phyloP scores from a whole-genome alignment of 1,140 invertebrate genomes.

The Daktulosphaira vitifoliae region DNA sequence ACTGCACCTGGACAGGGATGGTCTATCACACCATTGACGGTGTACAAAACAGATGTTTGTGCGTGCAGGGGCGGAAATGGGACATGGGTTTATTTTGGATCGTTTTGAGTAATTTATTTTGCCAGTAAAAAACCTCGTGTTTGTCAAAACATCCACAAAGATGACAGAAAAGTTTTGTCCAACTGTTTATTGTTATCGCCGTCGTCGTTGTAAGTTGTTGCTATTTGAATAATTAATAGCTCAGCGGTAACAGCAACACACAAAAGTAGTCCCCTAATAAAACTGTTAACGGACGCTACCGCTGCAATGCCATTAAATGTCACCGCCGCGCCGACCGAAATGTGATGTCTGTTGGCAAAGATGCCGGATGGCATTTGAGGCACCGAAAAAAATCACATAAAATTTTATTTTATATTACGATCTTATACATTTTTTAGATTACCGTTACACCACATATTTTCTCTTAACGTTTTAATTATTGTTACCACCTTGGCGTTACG shows the following conservation, averaged over 20 bases:
- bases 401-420: too few species aligned
- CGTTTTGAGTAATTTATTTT: not conserved
- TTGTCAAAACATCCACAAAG: not conserved
- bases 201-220: too few species aligned
- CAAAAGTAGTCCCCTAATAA: constrained; percentile 5
- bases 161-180: not conserved
- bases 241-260: not conserved
- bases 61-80: not conserved
- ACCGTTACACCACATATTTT: too few species aligned
- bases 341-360: not conserved
- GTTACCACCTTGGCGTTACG: too few species aligned
- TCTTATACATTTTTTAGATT: too few species aligned
- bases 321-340: not conserved
- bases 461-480: not conserved
- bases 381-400: too few species aligned
- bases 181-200: constrained; percentile 12
- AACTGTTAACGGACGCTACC: constrained; percentile 17
- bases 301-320: not conserved
- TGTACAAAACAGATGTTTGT: too few species aligned
- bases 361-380: not conserved
- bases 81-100: constrained; percentile 14
- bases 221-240: constrained; percentile 25
- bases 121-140: not conserved
- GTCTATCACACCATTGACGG: too few species aligned
- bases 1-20: not conserved